phyloP scores from a whole-genome alignment of 2,888 invertebrate species.

The Nemoura dubitans region DNA sequence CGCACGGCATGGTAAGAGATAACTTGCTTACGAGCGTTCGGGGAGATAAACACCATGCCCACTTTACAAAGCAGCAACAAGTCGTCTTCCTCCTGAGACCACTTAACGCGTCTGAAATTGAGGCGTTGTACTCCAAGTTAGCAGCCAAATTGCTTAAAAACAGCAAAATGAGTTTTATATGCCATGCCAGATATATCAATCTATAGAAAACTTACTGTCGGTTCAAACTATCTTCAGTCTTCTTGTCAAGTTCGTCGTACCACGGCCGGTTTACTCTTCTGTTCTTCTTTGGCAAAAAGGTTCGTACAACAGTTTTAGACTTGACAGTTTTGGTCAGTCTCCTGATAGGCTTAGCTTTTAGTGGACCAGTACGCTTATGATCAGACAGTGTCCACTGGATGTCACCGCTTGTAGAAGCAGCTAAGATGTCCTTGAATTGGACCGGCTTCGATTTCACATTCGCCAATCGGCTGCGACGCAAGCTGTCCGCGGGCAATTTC shows the following conservation, averaged over 20 bases:
- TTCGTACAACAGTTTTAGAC: slow-evolving; percentile 41
- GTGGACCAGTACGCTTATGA: slow-evolving; percentile 29
- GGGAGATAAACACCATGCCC: slow-evolving; percentile 66
- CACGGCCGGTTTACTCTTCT: slow-evolving; percentile 53
- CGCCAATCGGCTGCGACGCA: slow-evolving; percentile 36
- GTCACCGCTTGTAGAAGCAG: neutral
- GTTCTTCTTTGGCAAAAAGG: slow-evolving; percentile 45
- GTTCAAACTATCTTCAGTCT: slow-evolving; percentile 69
- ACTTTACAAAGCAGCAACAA: slow-evolving; percentile 73
- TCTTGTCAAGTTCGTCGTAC: slow-evolving; percentile 72
- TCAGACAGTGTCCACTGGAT: neutral
- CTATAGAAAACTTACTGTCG: slow-evolving; percentile 52
- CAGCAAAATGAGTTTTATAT: neutral
- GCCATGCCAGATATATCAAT: neutral
- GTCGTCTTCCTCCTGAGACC: slow-evolving; percentile 75
- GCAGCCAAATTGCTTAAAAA: neutral
- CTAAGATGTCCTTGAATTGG: slow-evolving; percentile 35
- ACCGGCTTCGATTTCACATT: slow-evolving; percentile 42
- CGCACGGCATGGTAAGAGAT: slow-evolving; percentile 63
- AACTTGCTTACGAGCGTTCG: slow-evolving; percentile 59
- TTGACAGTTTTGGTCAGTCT: neutral
- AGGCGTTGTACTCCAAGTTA: neutral
- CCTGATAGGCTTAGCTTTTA: slow-evolving; percentile 31
- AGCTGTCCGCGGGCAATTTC: neutral
- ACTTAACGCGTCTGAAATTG: slow-evolving; percentile 64